Conservation (phyloP, 2,797 vertebrate genomes). For the Chiloscyllium punctatum region DNA sequence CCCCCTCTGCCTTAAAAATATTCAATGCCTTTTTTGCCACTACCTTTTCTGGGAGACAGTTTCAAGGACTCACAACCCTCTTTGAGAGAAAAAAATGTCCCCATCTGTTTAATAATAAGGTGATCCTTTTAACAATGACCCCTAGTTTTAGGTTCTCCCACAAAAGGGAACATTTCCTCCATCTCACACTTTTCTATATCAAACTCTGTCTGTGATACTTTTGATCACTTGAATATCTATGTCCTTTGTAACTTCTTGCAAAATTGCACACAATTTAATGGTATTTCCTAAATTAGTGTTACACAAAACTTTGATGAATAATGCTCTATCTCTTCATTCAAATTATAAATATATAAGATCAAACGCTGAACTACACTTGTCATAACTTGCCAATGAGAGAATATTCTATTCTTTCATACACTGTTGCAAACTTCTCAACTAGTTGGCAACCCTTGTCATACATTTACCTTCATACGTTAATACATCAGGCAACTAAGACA, state of each 20-base stretch:
- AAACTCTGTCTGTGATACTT: background rate
- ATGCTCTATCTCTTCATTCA: background rate
- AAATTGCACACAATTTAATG: background rate
- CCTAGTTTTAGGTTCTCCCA: too few species aligned
- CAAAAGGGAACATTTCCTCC: too few species aligned
- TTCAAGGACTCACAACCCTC: too few species aligned
- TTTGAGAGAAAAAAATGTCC: too few species aligned
- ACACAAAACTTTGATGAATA: background rate
- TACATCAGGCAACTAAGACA: too few species aligned
- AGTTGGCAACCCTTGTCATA: background rate
- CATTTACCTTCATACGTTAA: too few species aligned
- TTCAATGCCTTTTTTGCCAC: too few species aligned
- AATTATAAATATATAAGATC: background rate
- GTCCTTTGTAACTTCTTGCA: background rate
- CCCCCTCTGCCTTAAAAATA: too few species aligned
- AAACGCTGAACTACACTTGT: background rate
- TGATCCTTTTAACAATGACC: too few species aligned
- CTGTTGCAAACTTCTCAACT: background rate
- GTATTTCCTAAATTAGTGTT: background rate
- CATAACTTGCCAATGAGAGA: background rate
- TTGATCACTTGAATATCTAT: background rate
- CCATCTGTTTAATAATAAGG: too few species aligned
- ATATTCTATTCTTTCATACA: background rate
- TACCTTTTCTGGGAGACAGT: too few species aligned
- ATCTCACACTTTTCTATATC: background rate